A percentile compares a stretch with the other conserved stretches of the same genome.
These are phyloP conservation scores for Alexandromys fortis DNA, from an alignment of 2,113 vertebrate genomes.

Conservation along the genomic window DNA sequence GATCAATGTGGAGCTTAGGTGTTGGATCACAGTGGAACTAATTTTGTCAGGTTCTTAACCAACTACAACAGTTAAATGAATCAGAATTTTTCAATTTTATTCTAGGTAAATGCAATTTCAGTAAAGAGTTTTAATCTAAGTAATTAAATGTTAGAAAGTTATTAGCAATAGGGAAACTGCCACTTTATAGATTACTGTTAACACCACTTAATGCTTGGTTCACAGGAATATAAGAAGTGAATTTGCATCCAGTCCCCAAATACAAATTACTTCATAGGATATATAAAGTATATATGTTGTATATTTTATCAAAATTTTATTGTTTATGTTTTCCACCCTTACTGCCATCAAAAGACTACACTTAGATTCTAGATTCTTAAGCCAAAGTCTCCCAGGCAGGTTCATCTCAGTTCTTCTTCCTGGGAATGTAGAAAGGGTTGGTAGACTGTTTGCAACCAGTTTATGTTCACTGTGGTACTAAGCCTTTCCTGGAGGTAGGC, in stretches of 20 bases:
- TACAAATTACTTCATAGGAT: neutral
- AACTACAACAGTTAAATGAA: neutral
- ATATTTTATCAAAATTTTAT: neutral
- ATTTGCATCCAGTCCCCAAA: neutral
- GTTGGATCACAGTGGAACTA: neutral
- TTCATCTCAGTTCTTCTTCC: neutral
- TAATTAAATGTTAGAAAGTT: neutral
- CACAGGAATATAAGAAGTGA: neutral
- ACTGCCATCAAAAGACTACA: neutral
- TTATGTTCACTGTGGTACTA: neutral
- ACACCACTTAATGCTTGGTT: neutral
- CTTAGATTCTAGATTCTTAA: neutral
- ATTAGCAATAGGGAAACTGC: neutral
- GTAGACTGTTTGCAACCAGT: neutral
- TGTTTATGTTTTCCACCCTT: neutral
- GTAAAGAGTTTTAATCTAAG: neutral
- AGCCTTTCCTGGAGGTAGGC: neutral
- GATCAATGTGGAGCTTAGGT: neutral
- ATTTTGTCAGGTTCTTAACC: neutral
- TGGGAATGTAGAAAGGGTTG: neutral
- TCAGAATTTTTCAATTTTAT: neutral
- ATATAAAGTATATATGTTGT: neutral
- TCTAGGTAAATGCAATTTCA: slow-evolving; percentile 17
- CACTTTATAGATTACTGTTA: neutral
- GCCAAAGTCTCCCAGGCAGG: neutral